phyloP scores from a whole-genome alignment of 2,888 invertebrate species.

The Phrixothrix hirtus region DNA sequence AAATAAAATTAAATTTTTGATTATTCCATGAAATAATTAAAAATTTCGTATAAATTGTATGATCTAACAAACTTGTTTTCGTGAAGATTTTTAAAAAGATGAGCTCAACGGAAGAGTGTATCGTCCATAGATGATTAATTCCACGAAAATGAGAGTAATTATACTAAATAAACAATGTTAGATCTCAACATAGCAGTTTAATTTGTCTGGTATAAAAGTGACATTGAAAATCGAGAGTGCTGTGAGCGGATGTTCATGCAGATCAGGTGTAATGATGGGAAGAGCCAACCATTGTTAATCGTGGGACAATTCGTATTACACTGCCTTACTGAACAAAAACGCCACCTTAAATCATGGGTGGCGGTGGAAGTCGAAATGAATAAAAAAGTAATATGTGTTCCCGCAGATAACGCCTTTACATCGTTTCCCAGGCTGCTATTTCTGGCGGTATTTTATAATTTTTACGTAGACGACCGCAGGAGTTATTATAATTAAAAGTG shows the following conservation, averaged over 20 bases:
- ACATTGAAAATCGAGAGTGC: slow-evolving; percentile 57
- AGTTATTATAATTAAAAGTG: slow-evolving; percentile 52
- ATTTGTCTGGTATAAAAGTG: slow-evolving; percentile 46
- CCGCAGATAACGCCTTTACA: slow-evolving; percentile 21
- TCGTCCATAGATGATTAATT: no score
- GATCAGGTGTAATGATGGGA: slow-evolving; percentile 59
- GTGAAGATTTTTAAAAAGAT: no score
- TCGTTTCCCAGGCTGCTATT: slow-evolving; percentile 44
- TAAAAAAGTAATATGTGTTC: slow-evolving; percentile 43
- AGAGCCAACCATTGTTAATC: slow-evolving; percentile 52
- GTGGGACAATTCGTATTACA: slow-evolving; percentile 56
- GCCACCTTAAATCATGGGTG: slow-evolving; percentile 50
- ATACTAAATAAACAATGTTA: slow-evolving; percentile 5
- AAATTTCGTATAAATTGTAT: no score
- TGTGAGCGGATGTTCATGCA: slow-evolving; percentile 56
- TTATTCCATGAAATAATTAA: no score
- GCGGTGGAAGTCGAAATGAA: slow-evolving; percentile 41
- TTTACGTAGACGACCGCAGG: slow-evolving; percentile 39
- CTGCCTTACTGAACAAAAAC: slow-evolving; percentile 56
- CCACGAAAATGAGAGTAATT: slow-evolving; percentile 7
- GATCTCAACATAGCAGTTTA: slow-evolving; percentile 35
- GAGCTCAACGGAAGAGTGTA: no score
- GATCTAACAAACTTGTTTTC: no score
- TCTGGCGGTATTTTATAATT: slow-evolving; percentile 46
- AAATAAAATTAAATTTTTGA: no score